These are phyloP conservation scores for Tinamus guttatus DNA, from an alignment of 2,113 vertebrate species.

Conservation along the genomic window DNA sequence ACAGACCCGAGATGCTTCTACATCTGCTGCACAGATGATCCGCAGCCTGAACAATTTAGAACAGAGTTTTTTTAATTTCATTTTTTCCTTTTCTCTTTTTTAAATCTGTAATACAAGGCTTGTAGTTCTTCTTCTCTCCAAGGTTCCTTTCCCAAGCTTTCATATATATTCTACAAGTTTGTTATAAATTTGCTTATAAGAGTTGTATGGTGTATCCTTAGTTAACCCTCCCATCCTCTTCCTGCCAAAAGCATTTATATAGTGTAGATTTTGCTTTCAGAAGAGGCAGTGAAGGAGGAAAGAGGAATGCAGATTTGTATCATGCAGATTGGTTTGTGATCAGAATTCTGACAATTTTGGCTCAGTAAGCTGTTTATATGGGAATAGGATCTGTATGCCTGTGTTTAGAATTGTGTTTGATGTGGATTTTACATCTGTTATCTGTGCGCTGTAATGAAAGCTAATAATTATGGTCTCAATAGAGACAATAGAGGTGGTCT, in stretches of 20 bases:
- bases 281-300: not conserved
- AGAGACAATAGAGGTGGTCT: not conserved
- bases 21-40: not conserved
- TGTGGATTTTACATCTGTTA: not conserved
- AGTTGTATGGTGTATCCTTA: not conserved
- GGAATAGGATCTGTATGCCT: not conserved
- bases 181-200: not conserved
- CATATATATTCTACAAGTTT: not conserved
- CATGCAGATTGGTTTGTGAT: not conserved
- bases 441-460: not conserved
- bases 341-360: not conserved
- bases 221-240: not conserved
- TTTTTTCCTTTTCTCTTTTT: not conserved
- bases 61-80: not conserved
- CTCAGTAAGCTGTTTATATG: not conserved
- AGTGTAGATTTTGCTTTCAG: not conserved
- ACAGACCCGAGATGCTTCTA: not conserved
- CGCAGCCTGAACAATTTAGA: not conserved
- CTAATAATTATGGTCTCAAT: not conserved
- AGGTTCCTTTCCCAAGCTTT: not conserved
- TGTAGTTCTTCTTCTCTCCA: not conserved
- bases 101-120: accelerated
- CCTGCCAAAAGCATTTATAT: not conserved
- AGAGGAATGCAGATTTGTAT: not conserved
- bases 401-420: not conserved